Percentiles rank a stretch among this genome's conserved stretches.
Evolutionary conservation across 2,113 vertebrate genomes (phyloP).

Genomic region (Mastomys coucha): DNA sequence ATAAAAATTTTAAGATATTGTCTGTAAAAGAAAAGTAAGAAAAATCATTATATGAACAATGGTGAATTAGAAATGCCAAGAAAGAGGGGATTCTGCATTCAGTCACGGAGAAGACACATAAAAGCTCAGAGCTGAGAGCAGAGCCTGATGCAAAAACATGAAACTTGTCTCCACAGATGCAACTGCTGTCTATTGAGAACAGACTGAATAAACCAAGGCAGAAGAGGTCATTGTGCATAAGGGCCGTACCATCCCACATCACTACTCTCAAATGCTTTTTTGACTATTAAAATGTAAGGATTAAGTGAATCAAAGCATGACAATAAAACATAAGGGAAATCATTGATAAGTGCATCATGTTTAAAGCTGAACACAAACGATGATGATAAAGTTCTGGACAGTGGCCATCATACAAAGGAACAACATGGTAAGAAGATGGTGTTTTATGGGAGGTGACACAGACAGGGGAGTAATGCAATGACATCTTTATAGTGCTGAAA

Average conservation of each 20-base stretch:
- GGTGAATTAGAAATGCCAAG: not conserved
- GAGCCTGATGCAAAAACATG: not conserved
- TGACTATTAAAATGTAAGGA: not conserved
- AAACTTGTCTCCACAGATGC: not conserved
- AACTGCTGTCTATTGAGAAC: not conserved
- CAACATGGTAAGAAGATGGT: not conserved
- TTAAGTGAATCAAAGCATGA: not conserved
- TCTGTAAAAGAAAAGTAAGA: not conserved
- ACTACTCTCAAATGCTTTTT: not conserved
- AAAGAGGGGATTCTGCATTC: not conserved
- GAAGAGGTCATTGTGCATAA: not conserved
- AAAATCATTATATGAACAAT: not conserved
- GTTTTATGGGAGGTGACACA: not conserved
- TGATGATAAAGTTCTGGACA: not conserved
- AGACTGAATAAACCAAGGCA: not conserved
- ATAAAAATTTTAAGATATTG: not conserved
- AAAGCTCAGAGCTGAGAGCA: not conserved
- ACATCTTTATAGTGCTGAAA: not conserved
- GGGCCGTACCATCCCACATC: not conserved
- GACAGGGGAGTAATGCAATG: not conserved
- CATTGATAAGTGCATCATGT: not conserved
- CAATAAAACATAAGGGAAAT: not conserved
- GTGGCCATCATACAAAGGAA: not conserved
- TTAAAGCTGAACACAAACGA: constrained; percentile 16
- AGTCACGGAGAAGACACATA: constrained; percentile 2